Percentiles rank a stretch among this genome's conserved stretches.
These are phyloP conservation scores for Montifringilla adamsi DNA, from an alignment of 2,113 vertebrate species.

Conservation along the genomic window DNA sequence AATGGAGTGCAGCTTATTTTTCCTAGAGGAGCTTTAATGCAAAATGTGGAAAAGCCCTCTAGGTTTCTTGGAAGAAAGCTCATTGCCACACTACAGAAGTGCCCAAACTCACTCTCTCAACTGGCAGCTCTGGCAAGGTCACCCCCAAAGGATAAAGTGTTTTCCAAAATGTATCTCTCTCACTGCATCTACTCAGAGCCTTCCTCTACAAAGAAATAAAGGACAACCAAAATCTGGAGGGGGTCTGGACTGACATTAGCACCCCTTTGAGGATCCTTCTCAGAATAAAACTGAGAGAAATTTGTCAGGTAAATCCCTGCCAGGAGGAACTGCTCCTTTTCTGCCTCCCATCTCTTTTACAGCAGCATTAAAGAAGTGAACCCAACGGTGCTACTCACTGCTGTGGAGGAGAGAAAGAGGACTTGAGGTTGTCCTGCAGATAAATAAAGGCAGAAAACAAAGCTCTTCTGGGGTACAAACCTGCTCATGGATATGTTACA, in stretches of 20 bases:
- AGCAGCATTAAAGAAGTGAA: background rate
- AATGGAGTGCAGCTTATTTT: background rate
- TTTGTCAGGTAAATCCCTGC: background rate
- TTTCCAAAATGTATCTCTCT: background rate
- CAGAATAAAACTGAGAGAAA: background rate
- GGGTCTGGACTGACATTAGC: background rate
- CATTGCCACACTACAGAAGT: background rate
- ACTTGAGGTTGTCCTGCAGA: background rate
- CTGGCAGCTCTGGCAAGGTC: background rate
- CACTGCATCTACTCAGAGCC: background rate
- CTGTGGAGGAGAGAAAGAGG: background rate
- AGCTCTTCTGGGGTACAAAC: background rate
- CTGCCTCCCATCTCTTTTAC: background rate
- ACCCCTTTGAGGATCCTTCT: background rate
- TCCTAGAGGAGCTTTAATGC: background rate
- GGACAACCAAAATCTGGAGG: background rate
- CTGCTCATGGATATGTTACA: background rate
- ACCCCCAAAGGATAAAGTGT: background rate
- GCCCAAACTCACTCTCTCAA: background rate
- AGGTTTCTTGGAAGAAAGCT: background rate
- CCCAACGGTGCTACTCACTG: background rate
- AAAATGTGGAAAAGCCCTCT: background rate
- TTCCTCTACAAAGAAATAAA: background rate
- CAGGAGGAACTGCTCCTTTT: background rate
- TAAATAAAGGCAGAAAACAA: background rate